Conservation (phyloP, 2,888 invertebrate genomes). For the Cephus spinipes region DNA sequence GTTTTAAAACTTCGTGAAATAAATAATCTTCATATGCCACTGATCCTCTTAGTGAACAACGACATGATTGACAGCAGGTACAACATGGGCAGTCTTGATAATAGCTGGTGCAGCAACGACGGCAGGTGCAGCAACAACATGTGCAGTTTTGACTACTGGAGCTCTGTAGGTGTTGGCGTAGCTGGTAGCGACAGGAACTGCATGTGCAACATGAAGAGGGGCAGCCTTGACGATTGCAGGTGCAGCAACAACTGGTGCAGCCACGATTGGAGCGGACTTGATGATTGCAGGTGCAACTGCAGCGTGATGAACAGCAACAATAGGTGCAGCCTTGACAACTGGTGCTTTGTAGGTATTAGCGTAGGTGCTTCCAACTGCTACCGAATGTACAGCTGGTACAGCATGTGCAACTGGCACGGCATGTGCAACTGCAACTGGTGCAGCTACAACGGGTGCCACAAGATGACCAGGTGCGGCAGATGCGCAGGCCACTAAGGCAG, state of each 20-base stretch:
- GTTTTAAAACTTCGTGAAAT: not conserved
- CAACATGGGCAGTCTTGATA: conserved; percentile 19
- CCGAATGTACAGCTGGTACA: conserved; percentile 67
- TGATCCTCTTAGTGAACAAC: not conserved
- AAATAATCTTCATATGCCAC: too few relatives aligned
- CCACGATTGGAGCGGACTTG: conserved; percentile 49
- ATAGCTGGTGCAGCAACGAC: conserved; percentile 58
- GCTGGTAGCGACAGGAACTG: conserved; percentile 63
- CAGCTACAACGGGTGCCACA: conserved; percentile 51
- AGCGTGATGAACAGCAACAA: conserved; percentile 54
- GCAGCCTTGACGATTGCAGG: conserved; percentile 36
- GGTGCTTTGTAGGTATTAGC: conserved; percentile 72
- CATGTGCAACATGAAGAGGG: conserved; percentile 19
- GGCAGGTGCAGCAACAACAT: conserved; percentile 46
- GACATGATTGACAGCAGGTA: not conserved
- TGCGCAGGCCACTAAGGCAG: conserved; percentile 49
- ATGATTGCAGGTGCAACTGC: conserved; percentile 60
- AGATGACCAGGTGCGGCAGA: conserved; percentile 60
- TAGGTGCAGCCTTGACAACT: conserved; percentile 46
- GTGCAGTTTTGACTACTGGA: conserved; percentile 45
- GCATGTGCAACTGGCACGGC: conserved; percentile 40
- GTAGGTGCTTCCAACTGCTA: conserved; percentile 71
- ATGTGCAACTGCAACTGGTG: conserved; percentile 21
- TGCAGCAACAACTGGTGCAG: conserved; percentile 52
- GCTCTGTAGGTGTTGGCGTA: conserved; percentile 74